A percentile compares a stretch with the other conserved stretches of the same genome.
phyloP scores from a whole-genome alignment of 1,140 invertebrate species.

The Latrodectus geometricus region DNA sequence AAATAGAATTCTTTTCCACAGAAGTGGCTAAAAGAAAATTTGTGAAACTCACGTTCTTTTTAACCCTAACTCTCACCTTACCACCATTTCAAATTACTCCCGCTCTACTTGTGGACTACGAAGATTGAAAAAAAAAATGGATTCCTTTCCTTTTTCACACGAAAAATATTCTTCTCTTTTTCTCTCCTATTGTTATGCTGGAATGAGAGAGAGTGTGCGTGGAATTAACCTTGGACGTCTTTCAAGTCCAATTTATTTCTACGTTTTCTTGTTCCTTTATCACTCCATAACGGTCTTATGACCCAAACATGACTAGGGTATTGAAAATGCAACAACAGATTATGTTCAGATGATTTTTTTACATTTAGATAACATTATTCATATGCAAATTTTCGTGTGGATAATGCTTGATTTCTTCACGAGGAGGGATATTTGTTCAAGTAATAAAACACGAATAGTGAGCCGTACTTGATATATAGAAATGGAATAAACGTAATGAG shows the following conservation, averaged over 20 bases:
- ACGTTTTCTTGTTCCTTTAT: neutral
- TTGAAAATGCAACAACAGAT: neutral
- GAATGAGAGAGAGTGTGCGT: neutral
- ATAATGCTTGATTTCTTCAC: neutral
- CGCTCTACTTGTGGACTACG: neutral
- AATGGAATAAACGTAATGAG: too few species aligned
- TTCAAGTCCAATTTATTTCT: neutral
- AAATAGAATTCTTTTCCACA: neutral
- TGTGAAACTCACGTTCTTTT: neutral
- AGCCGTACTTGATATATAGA: too few species aligned
- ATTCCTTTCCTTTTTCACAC: neutral
- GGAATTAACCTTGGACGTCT: conserved; percentile 7
- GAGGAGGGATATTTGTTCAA: neutral
- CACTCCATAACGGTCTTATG: neutral
- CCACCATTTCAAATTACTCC: neutral
- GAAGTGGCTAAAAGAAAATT: neutral
- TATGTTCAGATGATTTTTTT: neutral
- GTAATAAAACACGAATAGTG: too few species aligned
- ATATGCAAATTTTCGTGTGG: neutral
- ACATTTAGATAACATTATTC: neutral
- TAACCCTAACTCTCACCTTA: neutral
- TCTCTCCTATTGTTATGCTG: neutral
- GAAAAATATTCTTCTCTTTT: neutral
- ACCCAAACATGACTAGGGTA: conserved; percentile 5
- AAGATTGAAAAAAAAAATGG: neutral